Conservation (phyloP, 2,113 vertebrate species). For the Cacatua alba region DNA sequence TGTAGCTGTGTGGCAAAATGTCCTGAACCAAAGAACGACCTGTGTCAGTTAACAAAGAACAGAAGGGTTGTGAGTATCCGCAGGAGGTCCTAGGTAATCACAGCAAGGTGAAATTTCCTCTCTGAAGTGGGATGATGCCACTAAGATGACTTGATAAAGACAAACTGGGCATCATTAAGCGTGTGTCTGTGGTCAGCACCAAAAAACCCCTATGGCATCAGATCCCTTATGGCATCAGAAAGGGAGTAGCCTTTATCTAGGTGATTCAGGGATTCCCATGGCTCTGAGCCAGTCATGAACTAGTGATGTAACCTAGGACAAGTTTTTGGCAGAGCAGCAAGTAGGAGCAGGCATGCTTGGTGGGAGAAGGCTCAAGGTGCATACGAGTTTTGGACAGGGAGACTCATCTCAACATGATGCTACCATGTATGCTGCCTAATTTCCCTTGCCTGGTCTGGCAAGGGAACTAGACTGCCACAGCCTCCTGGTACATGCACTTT, state of each 20-base stretch:
- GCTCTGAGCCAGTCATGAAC: neutral
- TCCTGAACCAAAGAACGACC: neutral
- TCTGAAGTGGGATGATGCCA: neutral
- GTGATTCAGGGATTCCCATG: rapidly evolving
- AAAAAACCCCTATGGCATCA: neutral
- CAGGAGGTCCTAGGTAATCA: neutral
- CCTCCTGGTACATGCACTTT: neutral
- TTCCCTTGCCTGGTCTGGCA: neutral
- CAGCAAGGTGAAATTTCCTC: neutral
- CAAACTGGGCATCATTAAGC: neutral
- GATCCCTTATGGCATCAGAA: rapidly evolving
- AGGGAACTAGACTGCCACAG: neutral
- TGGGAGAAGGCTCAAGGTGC: neutral
- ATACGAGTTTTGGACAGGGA: neutral
- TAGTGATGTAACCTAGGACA: neutral
- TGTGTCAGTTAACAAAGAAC: neutral
- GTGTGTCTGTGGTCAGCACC: neutral
- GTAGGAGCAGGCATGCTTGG: neutral
- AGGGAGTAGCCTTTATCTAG: neutral
- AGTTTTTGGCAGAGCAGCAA: neutral
- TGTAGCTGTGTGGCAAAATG: neutral
- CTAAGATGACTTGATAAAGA: neutral
- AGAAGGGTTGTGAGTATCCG: neutral
- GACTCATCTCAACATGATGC: neutral
- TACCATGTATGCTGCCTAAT: neutral